Evolutionary conservation across 2,113 vertebrate genomes (phyloP), one percentile per base, ranked within the genome.

Genomic region (Brienomyrus brachyistius): DNA sequence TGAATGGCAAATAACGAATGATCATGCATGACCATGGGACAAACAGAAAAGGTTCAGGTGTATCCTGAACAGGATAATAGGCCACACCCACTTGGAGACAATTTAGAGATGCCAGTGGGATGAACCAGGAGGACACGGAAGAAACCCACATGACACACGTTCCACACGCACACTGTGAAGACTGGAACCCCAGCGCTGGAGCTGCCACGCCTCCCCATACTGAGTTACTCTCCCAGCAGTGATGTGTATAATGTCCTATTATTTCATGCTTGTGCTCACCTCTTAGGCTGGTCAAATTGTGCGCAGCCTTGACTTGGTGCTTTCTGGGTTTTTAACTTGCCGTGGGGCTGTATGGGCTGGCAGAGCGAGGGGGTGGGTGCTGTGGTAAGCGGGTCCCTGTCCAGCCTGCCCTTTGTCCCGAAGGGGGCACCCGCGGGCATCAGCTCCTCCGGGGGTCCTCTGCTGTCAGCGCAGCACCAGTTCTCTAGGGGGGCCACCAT

Each of bases 271-370:
- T 43, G 40, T n/a, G 21, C 96, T 95, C 90, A 99, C 98, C 98
- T 97, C 93, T 99, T 99, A 1, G 98, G 98, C 91, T 97, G 97
- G 94, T 98, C 97, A 86, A 99, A 99, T 91, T 97, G 95, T 86
- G 96, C 95, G 45, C 94, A 92, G 86, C 91, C 93, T 94, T 97
- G 97, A 93, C 92, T 92, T 90, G 95, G 92, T 0, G 91, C 89
- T 92, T 43, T 94, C 91, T 3, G 94, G 89, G 31, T 94, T 89
- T 92, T 96, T 91, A 94, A 96, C 95, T 93, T 94, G 91, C 89
- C 96, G 94, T 95, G 95, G 94, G 91, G 90, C 77, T 93, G 91
- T 91, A 90, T 92, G 77, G 62, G 94, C 0, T 84, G 83, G 90
- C 74, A 93, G 91, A n/a, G 96, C 94, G 90, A 95, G 93, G 94